Evolutionary conservation across 2,797 vertebrate species (phyloP), one percentile per base, ranked within the genome.

Genomic region (Manis crassicaudata): DNA sequence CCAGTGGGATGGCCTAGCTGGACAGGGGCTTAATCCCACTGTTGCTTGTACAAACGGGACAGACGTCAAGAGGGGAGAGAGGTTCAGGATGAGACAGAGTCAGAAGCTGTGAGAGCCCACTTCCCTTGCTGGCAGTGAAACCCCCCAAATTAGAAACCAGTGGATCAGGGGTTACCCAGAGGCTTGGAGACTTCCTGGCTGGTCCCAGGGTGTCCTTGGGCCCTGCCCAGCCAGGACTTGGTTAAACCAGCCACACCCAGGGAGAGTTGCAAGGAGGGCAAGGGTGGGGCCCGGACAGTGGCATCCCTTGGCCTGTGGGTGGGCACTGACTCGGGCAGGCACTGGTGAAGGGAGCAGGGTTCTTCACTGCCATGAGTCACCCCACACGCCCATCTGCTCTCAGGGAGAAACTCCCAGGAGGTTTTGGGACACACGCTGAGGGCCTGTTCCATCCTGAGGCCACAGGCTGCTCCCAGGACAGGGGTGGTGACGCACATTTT

Each of bases 351-450:
- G 37, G 43, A 67, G 37, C 46, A 40, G 73, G 35, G 63, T 46
- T 94, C 35, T 92, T 58, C 50, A 8, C 58, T 2, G 3, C 62
- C 3, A 0, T 95, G 92, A 97, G 65, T 96, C 89, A 93, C 75
- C 20, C n/a, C 10, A 27, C 75, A 67, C 10, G 1, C 89, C 67
- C 20, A 9, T 40, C 65, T 40, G 65, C 40, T 88, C 68, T 92
- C 23, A 86, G 70, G 72, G 81, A 80, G 93, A 60, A 89, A 88
- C 84, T 95, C 91, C 89, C 80, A 23, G 84, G n/a, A 86, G 25
- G 65, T 86, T 97, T 89, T 13, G 1, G 27, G 70, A 70, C 23
- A 13, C 32, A n/a, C 0, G 11, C 27, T 0, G 7, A 79, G 67
- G 65, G 54, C 46, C 77, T 1, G 25, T 40, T 13, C 37, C 79